Conservation (phyloP, 2,797 vertebrate genomes). For the Hapalemur alaotrensis region DNA sequence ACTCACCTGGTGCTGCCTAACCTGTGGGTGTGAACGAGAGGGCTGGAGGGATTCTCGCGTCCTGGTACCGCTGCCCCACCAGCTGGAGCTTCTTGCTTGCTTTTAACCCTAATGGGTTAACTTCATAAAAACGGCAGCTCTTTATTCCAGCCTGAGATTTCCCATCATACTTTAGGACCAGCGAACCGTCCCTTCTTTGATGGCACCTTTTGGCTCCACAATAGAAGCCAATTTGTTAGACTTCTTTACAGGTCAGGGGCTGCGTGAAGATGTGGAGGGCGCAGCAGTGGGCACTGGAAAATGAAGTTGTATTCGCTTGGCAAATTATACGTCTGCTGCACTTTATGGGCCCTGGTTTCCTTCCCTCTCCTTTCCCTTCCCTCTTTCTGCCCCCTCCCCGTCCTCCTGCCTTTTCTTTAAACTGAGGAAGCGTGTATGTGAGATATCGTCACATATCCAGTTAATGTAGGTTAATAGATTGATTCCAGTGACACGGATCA, state of each 20-base stretch:
- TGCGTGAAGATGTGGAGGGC: conserved; percentile 93
- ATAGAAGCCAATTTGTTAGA: conserved; percentile 99
- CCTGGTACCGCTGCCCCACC: conserved; percentile 28
- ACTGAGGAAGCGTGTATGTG: conserved; percentile 83
- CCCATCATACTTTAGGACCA: conserved; percentile 98
- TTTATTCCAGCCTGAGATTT: conserved; percentile 94
- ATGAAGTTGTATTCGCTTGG: conserved; percentile 96
- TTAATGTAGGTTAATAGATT: conserved; percentile 99
- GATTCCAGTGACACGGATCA: conserved; percentile 99
- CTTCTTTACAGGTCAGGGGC: conserved; percentile 99
- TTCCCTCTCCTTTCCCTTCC: conserved; percentile 80
- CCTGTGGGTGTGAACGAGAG: neutral
- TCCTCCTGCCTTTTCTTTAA: conserved; percentile 79
- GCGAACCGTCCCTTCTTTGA: conserved; percentile 97
- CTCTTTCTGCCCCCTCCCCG: conserved; percentile 69
- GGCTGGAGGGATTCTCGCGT: conserved; percentile 56
- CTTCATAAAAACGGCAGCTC: conserved; percentile 96
- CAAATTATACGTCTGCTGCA: conserved; percentile 96
- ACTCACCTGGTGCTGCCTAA: neutral
- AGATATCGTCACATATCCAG: conserved; percentile 94
- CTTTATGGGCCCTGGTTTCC: conserved; percentile 93
- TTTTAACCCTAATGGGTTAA: conserved; percentile 93
- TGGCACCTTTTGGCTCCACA: conserved; percentile 99
- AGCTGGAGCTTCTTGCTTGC: conserved; percentile 67
- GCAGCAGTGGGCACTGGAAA: conserved; percentile 91